These are phyloP conservation scores for Hypsopygia costalis DNA, from an alignment of 2,888 invertebrate species.

Conservation along the genomic window DNA sequence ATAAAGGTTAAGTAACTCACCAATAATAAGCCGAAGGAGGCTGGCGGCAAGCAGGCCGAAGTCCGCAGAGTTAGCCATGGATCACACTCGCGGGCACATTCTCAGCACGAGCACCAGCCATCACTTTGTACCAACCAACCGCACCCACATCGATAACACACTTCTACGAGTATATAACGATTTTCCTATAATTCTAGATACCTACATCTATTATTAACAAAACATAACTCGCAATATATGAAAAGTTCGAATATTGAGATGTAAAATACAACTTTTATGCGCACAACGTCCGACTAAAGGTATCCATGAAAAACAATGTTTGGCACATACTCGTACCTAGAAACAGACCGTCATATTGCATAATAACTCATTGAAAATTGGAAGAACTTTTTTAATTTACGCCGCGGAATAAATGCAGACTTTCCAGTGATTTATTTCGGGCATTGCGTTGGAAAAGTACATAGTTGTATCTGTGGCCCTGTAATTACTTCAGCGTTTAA, in stretches of 20 bases:
- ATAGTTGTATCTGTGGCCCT: constrained; percentile 25
- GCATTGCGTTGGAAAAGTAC: constrained; percentile 37
- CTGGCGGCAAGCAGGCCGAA: constrained; percentile 81
- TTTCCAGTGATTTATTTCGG: constrained; percentile 64
- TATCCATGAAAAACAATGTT: constrained; percentile 7
- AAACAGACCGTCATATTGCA: constrained; percentile 53
- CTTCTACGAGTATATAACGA: too few species aligned
- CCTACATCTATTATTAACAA: too few species aligned
- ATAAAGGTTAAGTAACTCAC: constrained; percentile 59
- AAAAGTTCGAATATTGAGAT: too few species aligned
- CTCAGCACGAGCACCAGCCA: constrained; percentile 53
- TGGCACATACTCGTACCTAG: constrained; percentile 15
- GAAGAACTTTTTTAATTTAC: constrained; percentile 76
- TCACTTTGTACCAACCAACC: constrained; percentile 32
- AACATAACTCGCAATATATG: too few species aligned
- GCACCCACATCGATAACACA: constrained; percentile 3
- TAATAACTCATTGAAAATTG: constrained; percentile 75
- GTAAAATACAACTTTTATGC: neutral
- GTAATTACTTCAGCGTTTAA: constrained; percentile 27
- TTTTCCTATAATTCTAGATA: too few species aligned
- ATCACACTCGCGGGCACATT: constrained; percentile 54
- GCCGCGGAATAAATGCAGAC: constrained; percentile 65
- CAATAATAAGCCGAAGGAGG: constrained; percentile 82
- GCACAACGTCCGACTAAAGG: neutral
- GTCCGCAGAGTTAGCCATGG: constrained; percentile 82